Base-by-base conservation (phyloP, 2,113 vertebrate species). In the Anser cygnoides region DNA sequence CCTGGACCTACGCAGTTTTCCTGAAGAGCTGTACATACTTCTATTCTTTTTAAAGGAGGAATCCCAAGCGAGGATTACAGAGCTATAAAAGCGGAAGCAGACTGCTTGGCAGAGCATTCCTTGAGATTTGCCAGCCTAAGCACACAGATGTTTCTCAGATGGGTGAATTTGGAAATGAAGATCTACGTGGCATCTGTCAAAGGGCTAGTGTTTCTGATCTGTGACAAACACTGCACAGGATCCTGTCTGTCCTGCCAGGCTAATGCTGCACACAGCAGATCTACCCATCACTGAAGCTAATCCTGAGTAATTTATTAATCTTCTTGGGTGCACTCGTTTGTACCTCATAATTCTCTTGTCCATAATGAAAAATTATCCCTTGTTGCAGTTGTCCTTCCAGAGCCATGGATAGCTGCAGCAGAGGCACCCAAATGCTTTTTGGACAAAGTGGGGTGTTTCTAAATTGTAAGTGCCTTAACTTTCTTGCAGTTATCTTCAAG, bases 101-200 rank as follows among this genome's bases (percentile, higher is more conserved):
- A 49, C 43, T 55, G 71, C 95, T 91, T 83, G 92, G 96, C 95
- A 82, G 39, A 84, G 95, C 83, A 95, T 86, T 93, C 95, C 89
- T 92, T 94, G 96, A 97, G 97, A 98, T 95, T 95, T 98, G 89
- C 97, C 97, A 98, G 98, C 98, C 98, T 97, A 96, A 97, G 98
- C 95, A 67, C 92, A 97, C 98, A 99, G 98, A 98, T 99, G 98
- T 98, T 98, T 94, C 97, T 99, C 98, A 99, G 98, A 98, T 98
- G 98, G 97, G 81, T 84, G 83, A 92, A 98, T 97, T 89, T 97
- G 98, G 96, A 97, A 96, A 97, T 96, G 98, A 98, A 96, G 98
- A 98, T 98, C 98, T 97, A 98, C 97, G 97, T 98, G 98, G 98
- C 98, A 95, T 98, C 98, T 98, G 98, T 98, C 98, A 98, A 97